A percentile compares a stretch with the other conserved stretches of the same genome.
Conservation (phyloP, 2,797 vertebrate genomes). For the Novumbra hubbsi region DNA sequence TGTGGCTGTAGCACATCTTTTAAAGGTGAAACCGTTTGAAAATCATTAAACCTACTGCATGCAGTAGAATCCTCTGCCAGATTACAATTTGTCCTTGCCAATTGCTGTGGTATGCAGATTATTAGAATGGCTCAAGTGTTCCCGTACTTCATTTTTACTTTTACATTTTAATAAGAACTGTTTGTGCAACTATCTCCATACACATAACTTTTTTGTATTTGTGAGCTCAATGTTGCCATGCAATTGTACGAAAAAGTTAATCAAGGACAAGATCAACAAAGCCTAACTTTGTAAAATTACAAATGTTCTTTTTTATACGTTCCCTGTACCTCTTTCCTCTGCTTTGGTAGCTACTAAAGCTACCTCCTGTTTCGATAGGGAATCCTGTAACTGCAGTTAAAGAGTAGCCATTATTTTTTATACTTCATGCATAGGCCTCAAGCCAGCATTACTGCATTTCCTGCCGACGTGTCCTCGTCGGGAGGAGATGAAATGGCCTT, state of each 20-base stretch:
- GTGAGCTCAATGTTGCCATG: neutral
- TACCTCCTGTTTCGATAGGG: constrained; percentile 12
- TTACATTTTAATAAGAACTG: neutral
- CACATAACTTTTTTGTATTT: neutral
- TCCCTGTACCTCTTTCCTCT: neutral
- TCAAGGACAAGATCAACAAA: neutral
- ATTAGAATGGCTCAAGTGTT: neutral
- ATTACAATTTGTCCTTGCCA: neutral
- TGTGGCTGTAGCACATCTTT: neutral
- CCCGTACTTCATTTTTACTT: neutral
- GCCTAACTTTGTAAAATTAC: neutral
- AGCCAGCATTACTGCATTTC: constrained; percentile 21
- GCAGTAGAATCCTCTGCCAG: neutral
- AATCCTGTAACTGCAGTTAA: neutral
- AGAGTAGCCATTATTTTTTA: neutral
- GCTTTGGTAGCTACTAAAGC: neutral
- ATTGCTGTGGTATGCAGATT: neutral
- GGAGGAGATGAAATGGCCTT: constrained; percentile 13
- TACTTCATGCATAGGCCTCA: constrained; percentile 20
- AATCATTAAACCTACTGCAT: neutral
- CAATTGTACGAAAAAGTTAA: neutral
- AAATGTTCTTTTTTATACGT: neutral
- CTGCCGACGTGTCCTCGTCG: neutral
- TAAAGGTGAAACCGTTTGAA: neutral
- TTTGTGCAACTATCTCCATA: neutral